Evolutionary conservation across 2,113 vertebrate species (phyloP), one percentile per base, ranked within the genome.

Genomic region (Pampusana beccarii): DNA sequence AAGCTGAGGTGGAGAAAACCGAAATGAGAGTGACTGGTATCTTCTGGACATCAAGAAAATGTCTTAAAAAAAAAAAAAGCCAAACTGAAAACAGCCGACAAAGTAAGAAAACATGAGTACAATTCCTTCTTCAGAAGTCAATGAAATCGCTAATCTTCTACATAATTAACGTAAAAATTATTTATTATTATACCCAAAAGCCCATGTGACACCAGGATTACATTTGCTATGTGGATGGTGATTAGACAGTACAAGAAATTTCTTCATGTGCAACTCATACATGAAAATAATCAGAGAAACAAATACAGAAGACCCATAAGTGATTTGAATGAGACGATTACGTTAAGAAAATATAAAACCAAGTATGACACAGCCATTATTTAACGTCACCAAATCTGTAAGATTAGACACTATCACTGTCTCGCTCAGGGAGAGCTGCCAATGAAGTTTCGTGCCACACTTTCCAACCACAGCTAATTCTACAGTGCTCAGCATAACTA

Each of bases 271-370:
- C 16, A 36, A 56, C 33, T 50, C 66, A 25, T 7, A 53, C 15
- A 62, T 26, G n/a, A 77, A 88, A 93, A 61, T 29, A 85, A 77
- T 28, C 46, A 70, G 38, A 80, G 44, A 90, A 96, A 75, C 3
- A 9, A 72, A 80, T 12, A 60, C 0, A 86, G 19, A 74, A 93
- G 83, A 69, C n/a, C 21, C 16, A 28, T 0, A 80, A 46, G 31
- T 23, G 8, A 86, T 80, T 60, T 50, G 26, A 85, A 66, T 51
- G 3, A 66, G 24, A 57, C 19, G 3, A 75, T 50, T 69, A 51
- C 50, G 34, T 33, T 50, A 83, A 44, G 6, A 90, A 85, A 90
- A 54, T 38, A 11, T 66, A 44, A 77, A 85, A 31, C 8, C 7
- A 16, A 46, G 33, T 11, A 16, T 51, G 14, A 48, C 6, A 40